Base-by-base conservation (phyloP, 2,888 invertebrate genomes). In the Eristalis tenax region DNA sequence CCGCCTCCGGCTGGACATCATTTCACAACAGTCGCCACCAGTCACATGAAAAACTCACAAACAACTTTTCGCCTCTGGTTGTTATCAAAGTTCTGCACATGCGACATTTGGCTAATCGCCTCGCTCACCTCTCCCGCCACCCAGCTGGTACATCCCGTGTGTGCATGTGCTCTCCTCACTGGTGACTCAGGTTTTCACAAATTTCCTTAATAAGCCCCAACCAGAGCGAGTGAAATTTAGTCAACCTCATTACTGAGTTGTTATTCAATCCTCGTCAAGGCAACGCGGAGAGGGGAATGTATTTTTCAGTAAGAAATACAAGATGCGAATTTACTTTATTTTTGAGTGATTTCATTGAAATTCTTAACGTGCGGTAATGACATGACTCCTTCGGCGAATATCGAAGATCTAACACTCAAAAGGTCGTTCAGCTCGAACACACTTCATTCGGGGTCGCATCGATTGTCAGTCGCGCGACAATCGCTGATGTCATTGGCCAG, bases 201-300 rank as follows among this genome's bases (percentile, higher is more conserved):
- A 50, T 18, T 50, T 50, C n/a, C 50, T 18, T 50, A 50, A 50
- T 18, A 50, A 50, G 18, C 50, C 50, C 50, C 50, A 18, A 18
- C 18, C 50, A 18, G n/a, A 43, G 2, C 18, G 15, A 18, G 5
- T 2, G 18, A 43, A 43, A 43, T 50, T 26, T 18, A 2, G 15
- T 43, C 50, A 0, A 1, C 18, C 18, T 50, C 50, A 43, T 15
- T n/a, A 4, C 18, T 2, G 50, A 18, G 8, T 23, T 77, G 63
- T 77, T 69, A 38, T 77, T 77, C 18, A 18, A 18, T 77, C 11
- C 26, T 70, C 26, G 69, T 56, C 77, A 77, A 56, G 69, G 77
- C 61, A 69, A 70, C 77, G 26, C 35, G 28, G 26, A n/a, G 43
- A 23, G 59, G 23, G 69, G 15, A 38, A 70, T n/a, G n/a, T n/a